Evolutionary conservation across 2,888 invertebrate genomes (phyloP), one percentile per base, ranked within the genome.

Genomic region (Lampropteryx suffumata): DNA sequence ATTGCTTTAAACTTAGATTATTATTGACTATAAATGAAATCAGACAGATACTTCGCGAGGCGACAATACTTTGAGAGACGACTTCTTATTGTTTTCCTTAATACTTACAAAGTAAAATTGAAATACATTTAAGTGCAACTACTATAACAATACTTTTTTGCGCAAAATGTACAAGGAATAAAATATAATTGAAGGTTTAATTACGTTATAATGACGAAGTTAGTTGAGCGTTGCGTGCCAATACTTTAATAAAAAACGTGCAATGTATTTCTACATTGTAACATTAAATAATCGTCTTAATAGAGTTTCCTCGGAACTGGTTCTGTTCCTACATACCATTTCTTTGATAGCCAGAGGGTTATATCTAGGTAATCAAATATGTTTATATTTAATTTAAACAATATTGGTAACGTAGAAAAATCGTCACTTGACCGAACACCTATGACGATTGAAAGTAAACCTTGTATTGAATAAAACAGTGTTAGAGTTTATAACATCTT

Each of bases 221-320:
- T 40, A 9, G 21, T 44, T 11, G 6, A 17, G n/a, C 34, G 28
- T 55, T 46, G 45, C 50, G 46, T 55, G 49, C 34, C 21, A 28
- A 36, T 42, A 46, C 12, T 47, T 14, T 6, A 40, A 47, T 28
- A 37, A 49, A 43, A 54, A 47, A 33, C 49, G 52, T 30, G 54
- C 54, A 50, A 56, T 56, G 55, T 45, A 55, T 56, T 52, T 61
- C 39, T 56, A 39, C 40, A 41, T 49, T 56, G 62, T 62, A 34
- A 44, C 53, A 39, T n/a, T n/a, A n/a, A n/a, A 51, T 55, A 55
- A 53, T 53, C 29, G 10, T 51, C 29, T 41, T 44, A 56, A 59
- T 49, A 50, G 55, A 58, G 50, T 62, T 61, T 53, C 58, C 55
- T 55, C 40, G 35, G 14, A 59, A 55, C 39, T 21, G 42, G 62